Evolutionary conservation across 2,797 vertebrate species (phyloP), one percentile per base, ranked within the genome.

Genomic region (Scyliorhinus canicula): DNA sequence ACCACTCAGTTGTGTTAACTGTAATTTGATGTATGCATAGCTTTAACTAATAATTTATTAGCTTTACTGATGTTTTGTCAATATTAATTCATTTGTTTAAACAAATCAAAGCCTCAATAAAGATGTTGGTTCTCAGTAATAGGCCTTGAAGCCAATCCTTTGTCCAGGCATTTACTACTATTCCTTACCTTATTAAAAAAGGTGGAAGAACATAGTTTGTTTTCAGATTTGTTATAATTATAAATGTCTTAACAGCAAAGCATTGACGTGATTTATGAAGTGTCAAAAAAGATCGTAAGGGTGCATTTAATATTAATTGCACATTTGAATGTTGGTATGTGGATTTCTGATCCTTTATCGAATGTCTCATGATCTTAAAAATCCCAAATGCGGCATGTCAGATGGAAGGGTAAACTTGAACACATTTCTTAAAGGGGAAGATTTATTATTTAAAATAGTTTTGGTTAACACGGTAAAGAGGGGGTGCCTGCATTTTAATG

Each of bases 1-100:
- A 98, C 97, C 98, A 98, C 97, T 96, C 96, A 97, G 97, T 96
- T 97, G 97, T 97, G 96, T 98, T 98, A 98, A 98, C 98, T 96
- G 97, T 98, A 98, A 98, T 97, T 97, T 99, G 98, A 99, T 98
- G 98, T 97, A 97, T 97, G 98, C 97, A 97, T 97, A 96, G 98
- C 98, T 98, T 98, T 98, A 98, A 98, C 97, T 98, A 98, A 99
- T 98, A 98, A 98, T 99, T 99, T 99, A 98, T 99, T 98, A 98
- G 98, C 97, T 97, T 96, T 96, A 97, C 98, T 98, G 98, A 99
- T 98, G 98, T 98, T 97, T 99, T 97, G 98, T 99, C 98, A 99
- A 99, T 99, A 99, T 98, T 98, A 99, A 99, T 99, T 99, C 98
- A 99, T 99, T 99, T 99, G 99, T 98, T 98, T 98, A 99, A 94